Evolutionary conservation across 2,888 invertebrate genomes (phyloP).

Genomic region (Notodonta dromedarius): DNA sequence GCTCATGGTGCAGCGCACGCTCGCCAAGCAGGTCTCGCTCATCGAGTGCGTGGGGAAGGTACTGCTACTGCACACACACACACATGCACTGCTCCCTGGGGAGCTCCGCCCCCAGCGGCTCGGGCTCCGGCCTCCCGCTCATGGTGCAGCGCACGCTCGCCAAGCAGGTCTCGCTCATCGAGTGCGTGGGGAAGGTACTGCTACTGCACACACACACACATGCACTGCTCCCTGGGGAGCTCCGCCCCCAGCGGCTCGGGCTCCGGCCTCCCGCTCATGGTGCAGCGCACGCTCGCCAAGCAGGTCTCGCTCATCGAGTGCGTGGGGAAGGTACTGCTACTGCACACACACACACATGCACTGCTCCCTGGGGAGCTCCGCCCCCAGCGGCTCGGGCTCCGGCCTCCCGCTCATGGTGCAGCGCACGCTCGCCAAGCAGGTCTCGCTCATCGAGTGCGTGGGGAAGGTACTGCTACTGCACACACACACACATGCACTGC

Average conservation of each 20-base stretch:
- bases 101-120: background rate
- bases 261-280: slow-evolving; percentile 86
- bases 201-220: too few species aligned
- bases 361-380: too few species aligned
- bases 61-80: background rate
- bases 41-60: slow-evolving; percentile 92
- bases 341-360: background rate
- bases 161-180: slow-evolving; percentile 90
- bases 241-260: background rate
- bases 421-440: slow-evolving; percentile 93
- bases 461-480: slow-evolving; percentile 79
- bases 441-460: slow-evolving; percentile 90
- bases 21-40: slow-evolving; percentile 95
- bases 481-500: too few species aligned
- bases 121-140: slow-evolving; percentile 82
- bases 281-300: slow-evolving; percentile 93
- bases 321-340: slow-evolving; percentile 84
- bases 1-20: slow-evolving; percentile 94
- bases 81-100: too few species aligned
- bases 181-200: slow-evolving; percentile 87
- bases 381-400: slow-evolving; percentile 89
- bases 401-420: slow-evolving; percentile 94
- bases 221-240: too few species aligned
- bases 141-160: slow-evolving; percentile 93
- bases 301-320: slow-evolving; percentile 91